Percentiles rank a stretch among this genome's conserved stretches.
Evolutionary conservation across 1,140 invertebrate genomes (phyloP).

Genomic region (Spodoptera litura): DNA sequence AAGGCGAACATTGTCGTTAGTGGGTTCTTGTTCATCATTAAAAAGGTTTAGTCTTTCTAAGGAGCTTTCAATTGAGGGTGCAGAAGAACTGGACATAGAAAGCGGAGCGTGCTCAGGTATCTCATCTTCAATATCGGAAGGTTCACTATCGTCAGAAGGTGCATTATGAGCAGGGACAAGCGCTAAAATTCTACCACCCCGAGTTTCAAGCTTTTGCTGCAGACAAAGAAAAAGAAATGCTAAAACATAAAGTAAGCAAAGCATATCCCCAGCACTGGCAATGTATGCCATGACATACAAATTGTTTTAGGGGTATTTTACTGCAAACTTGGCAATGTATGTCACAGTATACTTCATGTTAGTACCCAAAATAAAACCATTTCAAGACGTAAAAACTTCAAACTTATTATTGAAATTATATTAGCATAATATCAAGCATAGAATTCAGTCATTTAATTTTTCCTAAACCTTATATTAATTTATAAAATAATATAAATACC

Average conservation of each 20-base stretch:
- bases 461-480: slow-evolving; percentile 43
- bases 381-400: slow-evolving; percentile 44
- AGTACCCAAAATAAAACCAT: slow-evolving; percentile 45
- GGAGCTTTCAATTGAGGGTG: slow-evolving; percentile 32
- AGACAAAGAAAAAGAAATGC: slow-evolving; percentile 47
- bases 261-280: slow-evolving; percentile 39
- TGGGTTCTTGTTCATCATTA: slow-evolving; percentile 27
- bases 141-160: slow-evolving; percentile 53
- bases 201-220: slow-evolving; percentile 50
- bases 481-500: slow-evolving; percentile 49
- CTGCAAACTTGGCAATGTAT: background rate
- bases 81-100: slow-evolving; percentile 39
- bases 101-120: slow-evolving; percentile 7
- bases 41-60: slow-evolving; percentile 36
- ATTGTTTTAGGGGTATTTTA: slow-evolving; percentile 1
- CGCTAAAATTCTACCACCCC: slow-evolving; percentile 54
- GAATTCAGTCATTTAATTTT: slow-evolving; percentile 45
- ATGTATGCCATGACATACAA: slow-evolving; percentile 35
- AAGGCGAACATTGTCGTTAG: slow-evolving; percentile 52
- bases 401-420: slow-evolving; percentile 26
- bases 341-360: slow-evolving; percentile 46
- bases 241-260: slow-evolving; percentile 46
- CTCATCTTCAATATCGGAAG: slow-evolving; percentile 46
- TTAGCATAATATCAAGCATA: slow-evolving; percentile 45
- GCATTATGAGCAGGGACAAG: slow-evolving; percentile 53